Percentiles rank a stretch among this genome's conserved stretches.
Evolutionary conservation across 1,140 invertebrate species (phyloP).

Genomic region (Thereuonema tuberculata): DNA sequence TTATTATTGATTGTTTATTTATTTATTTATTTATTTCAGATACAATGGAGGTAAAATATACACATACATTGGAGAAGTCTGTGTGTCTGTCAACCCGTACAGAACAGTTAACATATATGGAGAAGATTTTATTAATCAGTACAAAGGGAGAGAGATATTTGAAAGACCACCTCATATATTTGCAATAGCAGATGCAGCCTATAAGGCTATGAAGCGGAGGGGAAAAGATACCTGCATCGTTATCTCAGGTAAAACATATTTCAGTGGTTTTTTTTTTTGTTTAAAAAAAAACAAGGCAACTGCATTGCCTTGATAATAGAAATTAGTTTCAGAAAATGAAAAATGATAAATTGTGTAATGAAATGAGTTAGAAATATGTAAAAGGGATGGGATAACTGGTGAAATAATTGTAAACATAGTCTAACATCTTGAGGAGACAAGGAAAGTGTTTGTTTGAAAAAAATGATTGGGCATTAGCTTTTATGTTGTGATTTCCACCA

Average conservation of each 20-base stretch:
- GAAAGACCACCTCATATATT: constrained; percentile 91
- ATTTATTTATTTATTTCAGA: too few species aligned
- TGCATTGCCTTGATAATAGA: too few species aligned
- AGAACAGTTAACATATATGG: constrained; percentile 73
- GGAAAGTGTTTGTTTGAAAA: too few species aligned
- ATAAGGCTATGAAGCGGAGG: constrained; percentile 75
- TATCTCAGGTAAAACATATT: constrained; percentile 46
- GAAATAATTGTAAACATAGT: too few species aligned
- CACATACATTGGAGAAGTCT: constrained; percentile 88
- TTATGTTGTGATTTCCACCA: too few species aligned
- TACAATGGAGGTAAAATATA: constrained; percentile 79
- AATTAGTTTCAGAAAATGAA: background rate
- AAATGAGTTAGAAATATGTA: too few species aligned
- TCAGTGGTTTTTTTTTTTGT: too few species aligned
- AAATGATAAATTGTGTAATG: too few species aligned
- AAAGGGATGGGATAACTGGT: too few species aligned
- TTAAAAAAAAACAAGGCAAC: too few species aligned
- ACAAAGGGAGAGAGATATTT: constrained; percentile 81
- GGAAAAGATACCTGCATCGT: constrained; percentile 89
- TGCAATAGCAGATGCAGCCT: constrained; percentile 83
- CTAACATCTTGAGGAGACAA: too few species aligned
- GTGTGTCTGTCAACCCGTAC: constrained; percentile 84
- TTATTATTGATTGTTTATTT: constrained; percentile 21
- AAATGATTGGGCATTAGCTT: too few species aligned
- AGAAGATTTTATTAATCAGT: constrained; percentile 58